phyloP scores from a whole-genome alignment of 2,888 invertebrate genomes.

The Polydesmus complanatus region DNA sequence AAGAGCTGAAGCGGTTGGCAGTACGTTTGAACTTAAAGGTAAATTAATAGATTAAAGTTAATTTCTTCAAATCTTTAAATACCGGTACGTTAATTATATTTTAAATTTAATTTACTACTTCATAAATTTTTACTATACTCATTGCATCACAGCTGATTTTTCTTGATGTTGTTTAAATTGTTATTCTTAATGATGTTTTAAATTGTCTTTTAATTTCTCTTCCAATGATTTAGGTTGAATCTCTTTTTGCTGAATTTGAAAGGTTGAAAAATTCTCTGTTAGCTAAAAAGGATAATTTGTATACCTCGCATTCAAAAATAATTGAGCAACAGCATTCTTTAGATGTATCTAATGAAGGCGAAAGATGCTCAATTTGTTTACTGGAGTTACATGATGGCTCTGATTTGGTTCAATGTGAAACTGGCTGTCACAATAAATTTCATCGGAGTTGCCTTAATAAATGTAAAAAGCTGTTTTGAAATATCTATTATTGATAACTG shows the following conservation, averaged over 20 bases:
- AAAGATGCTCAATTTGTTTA: slow-evolving; percentile 36
- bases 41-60: no score
- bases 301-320: no score
- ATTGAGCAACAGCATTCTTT: background rate
- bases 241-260: slow-evolving; percentile 21
- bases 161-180: background rate
- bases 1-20: no score
- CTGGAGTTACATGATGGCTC: slow-evolving; percentile 37
- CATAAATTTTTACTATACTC: no score
- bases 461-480: slow-evolving; percentile 18
- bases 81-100: no score
- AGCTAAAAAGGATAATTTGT: background rate
- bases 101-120: no score
- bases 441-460: slow-evolving; percentile 36
- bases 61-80: no score
- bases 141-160: no score
- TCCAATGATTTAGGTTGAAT: slow-evolving; percentile 29
- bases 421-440: slow-evolving; percentile 34
- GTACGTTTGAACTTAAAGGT: no score
- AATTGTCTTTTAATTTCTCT: background rate
- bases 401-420: slow-evolving; percentile 33
- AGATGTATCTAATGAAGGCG: slow-evolving; percentile 28
- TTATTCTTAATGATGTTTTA: no score
- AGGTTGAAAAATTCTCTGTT: slow-evolving; percentile 4
- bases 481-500: no score